phyloP scores from a whole-genome alignment of 1,140 invertebrate genomes.

The Scaptomyza pallida region DNA sequence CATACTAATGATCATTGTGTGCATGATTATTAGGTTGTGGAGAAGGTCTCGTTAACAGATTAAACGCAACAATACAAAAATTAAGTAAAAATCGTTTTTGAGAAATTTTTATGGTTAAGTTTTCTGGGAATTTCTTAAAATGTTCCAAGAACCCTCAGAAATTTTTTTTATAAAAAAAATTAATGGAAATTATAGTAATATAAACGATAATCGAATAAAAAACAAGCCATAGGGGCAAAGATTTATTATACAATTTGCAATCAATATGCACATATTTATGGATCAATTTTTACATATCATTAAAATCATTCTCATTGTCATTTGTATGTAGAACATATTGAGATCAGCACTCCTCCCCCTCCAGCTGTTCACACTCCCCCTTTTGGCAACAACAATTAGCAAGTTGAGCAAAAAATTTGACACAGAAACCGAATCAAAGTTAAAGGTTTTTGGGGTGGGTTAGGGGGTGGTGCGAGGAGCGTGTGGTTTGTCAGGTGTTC shows the following conservation, averaged over 20 bases:
- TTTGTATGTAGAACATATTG: constrained; percentile 3
- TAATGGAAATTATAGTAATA: too few species aligned
- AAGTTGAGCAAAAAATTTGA: constrained; percentile 33
- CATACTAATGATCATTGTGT: constrained; percentile 7
- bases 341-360: too few species aligned
- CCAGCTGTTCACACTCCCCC: too few species aligned
- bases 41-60: neutral
- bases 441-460: neutral
- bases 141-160: too few species aligned
- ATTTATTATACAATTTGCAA: neutral
- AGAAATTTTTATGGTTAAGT: too few species aligned
- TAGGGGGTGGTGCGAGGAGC: neutral
- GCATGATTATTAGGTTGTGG: constrained; percentile 1
- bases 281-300: neutral
- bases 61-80: neutral
- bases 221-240: too few species aligned
- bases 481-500: constrained; percentile 6
- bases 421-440: constrained; percentile 40
- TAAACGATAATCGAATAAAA: too few species aligned
- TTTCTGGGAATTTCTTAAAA: too few species aligned
- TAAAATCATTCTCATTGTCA: neutral
- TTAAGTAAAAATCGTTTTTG: neutral
- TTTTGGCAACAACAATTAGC: constrained; percentile 22
- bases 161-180: too few species aligned
- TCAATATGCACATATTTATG: neutral